These are phyloP conservation scores for Cantharis nigra DNA, from an alignment of 2,888 invertebrate species.

Conservation along the genomic window DNA sequence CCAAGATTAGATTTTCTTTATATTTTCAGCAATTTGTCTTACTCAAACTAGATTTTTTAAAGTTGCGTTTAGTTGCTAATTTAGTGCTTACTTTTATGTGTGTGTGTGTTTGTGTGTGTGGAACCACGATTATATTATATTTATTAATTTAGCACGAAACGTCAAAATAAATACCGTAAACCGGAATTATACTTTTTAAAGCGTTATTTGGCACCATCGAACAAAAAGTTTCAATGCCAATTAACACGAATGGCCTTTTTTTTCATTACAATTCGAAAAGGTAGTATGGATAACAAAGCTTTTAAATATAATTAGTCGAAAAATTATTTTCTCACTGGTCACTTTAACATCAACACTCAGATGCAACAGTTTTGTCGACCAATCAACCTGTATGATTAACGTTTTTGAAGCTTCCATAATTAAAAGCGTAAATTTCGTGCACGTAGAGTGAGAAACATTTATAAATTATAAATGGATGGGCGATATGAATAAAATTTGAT, in stretches of 20 bases:
- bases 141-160: conserved; percentile 3
- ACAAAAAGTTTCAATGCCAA: neutral
- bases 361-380: neutral
- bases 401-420: neutral
- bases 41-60: neutral
- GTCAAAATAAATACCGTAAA: conserved; percentile 2
- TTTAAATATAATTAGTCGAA: neutral
- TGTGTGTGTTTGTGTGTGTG: neutral
- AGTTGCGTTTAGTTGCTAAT: neutral
- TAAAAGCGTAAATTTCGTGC: neutral
- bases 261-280: neutral
- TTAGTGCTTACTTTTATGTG: neutral
- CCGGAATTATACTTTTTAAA: neutral
- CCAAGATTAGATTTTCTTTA: neutral
- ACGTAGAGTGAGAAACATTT: neutral
- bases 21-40: conserved; percentile 4
- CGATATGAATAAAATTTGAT: neutral
- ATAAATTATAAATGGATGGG: neutral
- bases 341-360: neutral
- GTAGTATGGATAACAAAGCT: neutral
- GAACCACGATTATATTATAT: neutral
- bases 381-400: neutral
- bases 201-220: conserved; percentile 1
- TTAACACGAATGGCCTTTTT: neutral
- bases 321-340: neutral